A percentile compares a stretch with the other conserved stretches of the same genome.
Evolutionary conservation across 1,140 invertebrate species (phyloP).

Genomic region (Drosophila prosaltans): DNA sequence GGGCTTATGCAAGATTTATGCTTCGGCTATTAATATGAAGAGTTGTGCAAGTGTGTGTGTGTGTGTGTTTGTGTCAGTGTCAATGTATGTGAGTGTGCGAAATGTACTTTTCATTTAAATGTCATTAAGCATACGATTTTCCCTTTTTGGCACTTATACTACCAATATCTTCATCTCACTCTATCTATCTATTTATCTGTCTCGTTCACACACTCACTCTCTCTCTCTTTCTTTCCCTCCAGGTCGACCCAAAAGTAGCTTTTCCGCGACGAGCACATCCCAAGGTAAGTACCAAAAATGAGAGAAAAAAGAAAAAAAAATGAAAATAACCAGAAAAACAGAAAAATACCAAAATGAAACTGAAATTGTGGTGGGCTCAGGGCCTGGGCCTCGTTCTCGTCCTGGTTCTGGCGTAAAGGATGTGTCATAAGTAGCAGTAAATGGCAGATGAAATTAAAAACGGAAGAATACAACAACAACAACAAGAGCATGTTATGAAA

Average conservation of each 20-base stretch:
- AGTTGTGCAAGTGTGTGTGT: constrained; percentile 44
- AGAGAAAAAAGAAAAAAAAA: constrained; percentile 10
- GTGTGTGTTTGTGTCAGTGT: background rate
- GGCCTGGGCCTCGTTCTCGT: background rate
- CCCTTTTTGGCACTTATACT: constrained; percentile 20
- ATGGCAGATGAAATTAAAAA: constrained; percentile 81
- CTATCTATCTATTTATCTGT: background rate
- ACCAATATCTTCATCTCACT: constrained; percentile 4
- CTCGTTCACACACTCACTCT: constrained; percentile 1
- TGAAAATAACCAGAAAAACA: constrained; percentile 15
- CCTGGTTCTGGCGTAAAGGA: constrained; percentile 51
- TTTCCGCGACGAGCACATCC: constrained; percentile 99
- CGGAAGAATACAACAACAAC: constrained; percentile 60
- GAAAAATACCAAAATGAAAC: constrained; percentile 23
- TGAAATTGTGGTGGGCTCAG: constrained; percentile 22
- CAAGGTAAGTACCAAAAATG: constrained; percentile 90
- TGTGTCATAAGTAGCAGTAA: constrained; percentile 81
- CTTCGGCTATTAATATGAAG: constrained; percentile 76
- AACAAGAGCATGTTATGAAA: background rate
- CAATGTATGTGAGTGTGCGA: constrained; percentile 31
- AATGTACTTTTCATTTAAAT: constrained; percentile 80
- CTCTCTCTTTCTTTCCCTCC: constrained; percentile 60
- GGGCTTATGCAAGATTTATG: constrained; percentile 76
- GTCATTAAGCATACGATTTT: constrained; percentile 78
- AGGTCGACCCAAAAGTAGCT: constrained; percentile 99